A percentile compares a stretch with the other conserved stretches of the same genome.
phyloP scores from a whole-genome alignment of 2,113 vertebrate genomes.

The Argyrosomus japonicus region DNA sequence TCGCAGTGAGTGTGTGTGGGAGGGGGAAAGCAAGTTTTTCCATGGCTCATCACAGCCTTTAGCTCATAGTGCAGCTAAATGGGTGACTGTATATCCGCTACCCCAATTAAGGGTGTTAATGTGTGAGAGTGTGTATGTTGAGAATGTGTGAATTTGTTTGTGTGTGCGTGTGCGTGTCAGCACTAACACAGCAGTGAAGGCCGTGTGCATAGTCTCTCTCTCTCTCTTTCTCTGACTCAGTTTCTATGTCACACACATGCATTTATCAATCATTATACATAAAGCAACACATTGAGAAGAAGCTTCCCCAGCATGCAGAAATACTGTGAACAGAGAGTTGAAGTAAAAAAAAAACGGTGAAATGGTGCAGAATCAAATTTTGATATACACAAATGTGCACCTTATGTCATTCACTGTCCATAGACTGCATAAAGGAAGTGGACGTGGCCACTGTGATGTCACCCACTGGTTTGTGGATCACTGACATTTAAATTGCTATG shows the following conservation, averaged over 20 bases:
- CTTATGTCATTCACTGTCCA: too few relatives aligned
- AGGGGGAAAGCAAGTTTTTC: conserved; percentile 67
- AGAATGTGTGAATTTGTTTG: conserved; percentile 53
- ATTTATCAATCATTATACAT: conserved; percentile 34
- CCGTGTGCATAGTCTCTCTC: conserved; percentile 1
- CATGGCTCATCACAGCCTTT: conserved; percentile 69
- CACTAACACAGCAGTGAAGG: conserved; percentile 38
- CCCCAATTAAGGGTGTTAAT: conserved; percentile 79
- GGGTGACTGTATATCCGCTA: conserved; percentile 74
- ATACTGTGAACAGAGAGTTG: conserved; percentile 5
- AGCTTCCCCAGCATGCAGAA: conserved; percentile 15
- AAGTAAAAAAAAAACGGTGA: background rate
- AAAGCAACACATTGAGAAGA: conserved; percentile 2
- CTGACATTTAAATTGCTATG: too few relatives aligned
- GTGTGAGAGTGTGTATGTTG: conserved; percentile 60
- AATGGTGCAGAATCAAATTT: conserved; percentile 12
- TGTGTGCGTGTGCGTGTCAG: conserved; percentile 24
- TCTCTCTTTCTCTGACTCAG: background rate
- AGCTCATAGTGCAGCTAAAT: conserved; percentile 75
- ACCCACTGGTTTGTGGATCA: too few relatives aligned
- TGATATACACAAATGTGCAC: background rate
- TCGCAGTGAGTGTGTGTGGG: conserved; percentile 76
- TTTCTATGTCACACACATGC: conserved; percentile 24
- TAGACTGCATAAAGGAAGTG: too few relatives aligned
- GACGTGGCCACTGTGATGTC: too few relatives aligned